These are phyloP conservation scores for Pimpla rufipes DNA, from an alignment of 2,888 invertebrate species.

Conservation along the genomic window DNA sequence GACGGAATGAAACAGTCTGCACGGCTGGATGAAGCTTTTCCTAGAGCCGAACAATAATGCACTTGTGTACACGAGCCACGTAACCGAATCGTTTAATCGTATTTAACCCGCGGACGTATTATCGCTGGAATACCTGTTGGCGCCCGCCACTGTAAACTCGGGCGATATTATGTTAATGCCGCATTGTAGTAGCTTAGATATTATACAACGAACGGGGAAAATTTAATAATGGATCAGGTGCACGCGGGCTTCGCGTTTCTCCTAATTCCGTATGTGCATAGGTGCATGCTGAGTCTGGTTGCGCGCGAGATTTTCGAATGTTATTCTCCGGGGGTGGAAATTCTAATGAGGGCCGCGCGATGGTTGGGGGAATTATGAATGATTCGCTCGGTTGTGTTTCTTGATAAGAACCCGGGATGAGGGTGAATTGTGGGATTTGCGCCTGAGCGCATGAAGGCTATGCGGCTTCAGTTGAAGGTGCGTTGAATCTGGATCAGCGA, in stretches of 20 bases:
- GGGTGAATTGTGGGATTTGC: too few species aligned
- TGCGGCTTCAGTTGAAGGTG: too few species aligned
- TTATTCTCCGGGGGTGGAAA: neutral
- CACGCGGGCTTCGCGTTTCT: constrained; percentile 22
- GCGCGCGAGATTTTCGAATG: neutral
- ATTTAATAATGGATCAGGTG: constrained; percentile 41
- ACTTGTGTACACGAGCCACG: constrained; percentile 36
- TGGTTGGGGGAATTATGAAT: neutral
- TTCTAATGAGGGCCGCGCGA: neutral
- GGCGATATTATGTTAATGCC: constrained; percentile 22
- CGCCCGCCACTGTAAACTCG: neutral
- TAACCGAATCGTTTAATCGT: constrained; percentile 51
- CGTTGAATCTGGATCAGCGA: too few species aligned
- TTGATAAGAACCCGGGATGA: too few species aligned
- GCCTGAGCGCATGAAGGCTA: too few species aligned
- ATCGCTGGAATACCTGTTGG: neutral
- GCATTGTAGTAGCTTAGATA: constrained; percentile 34
- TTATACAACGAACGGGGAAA: constrained; percentile 9
- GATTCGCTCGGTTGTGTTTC: too few species aligned
- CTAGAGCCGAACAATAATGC: constrained; percentile 42
- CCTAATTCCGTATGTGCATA: constrained; percentile 39
- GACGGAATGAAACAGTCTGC: neutral
- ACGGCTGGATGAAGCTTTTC: constrained; percentile 31
- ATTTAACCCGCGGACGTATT: constrained; percentile 40
- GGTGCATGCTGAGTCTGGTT: neutral